Percentiles rank a stretch among this genome's conserved stretches.
These are phyloP conservation scores for Bombus cullumanus DNA, from an alignment of 1,140 invertebrate species.

Conservation along the genomic window DNA sequence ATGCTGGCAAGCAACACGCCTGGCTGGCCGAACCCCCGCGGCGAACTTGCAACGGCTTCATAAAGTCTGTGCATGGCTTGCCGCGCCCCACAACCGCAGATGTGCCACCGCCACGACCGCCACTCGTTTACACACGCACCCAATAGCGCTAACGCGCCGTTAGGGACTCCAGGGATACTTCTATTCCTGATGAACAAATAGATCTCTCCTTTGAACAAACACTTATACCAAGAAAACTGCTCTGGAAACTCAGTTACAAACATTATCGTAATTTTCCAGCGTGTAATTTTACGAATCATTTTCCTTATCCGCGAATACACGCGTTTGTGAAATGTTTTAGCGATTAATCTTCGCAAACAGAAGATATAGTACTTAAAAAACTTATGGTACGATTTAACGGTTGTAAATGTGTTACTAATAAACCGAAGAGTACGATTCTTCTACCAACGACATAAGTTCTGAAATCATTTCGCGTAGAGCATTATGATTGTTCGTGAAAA, in stretches of 20 bases:
- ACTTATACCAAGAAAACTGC: background rate
- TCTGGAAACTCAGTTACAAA: background rate
- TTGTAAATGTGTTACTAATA: background rate
- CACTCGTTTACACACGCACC: constrained; percentile 42
- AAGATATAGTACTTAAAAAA: too few relatives aligned
- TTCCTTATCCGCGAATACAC: background rate
- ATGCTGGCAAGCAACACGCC: constrained; percentile 79
- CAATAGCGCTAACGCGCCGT: constrained; percentile 56
- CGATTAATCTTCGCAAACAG: too few relatives aligned
- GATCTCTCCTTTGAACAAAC: background rate
- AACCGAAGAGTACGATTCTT: background rate
- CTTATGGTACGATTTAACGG: background rate
- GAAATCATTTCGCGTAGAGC: background rate
- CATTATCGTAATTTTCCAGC: background rate
- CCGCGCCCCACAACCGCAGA: constrained; percentile 26
- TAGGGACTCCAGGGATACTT: background rate
- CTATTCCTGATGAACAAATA: background rate
- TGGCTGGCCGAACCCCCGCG: constrained; percentile 75
- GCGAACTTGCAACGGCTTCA: constrained; percentile 80
- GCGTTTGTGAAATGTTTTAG: background rate
- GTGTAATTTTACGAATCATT: background rate
- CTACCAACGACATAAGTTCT: background rate
- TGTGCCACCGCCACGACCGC: constrained; percentile 26
- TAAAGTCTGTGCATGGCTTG: constrained; percentile 63
- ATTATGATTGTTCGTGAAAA: background rate